Percentiles rank a stretch among this genome's conserved stretches.
phyloP scores from a whole-genome alignment of 2,888 invertebrate genomes.

The Tinea semifulvella region DNA sequence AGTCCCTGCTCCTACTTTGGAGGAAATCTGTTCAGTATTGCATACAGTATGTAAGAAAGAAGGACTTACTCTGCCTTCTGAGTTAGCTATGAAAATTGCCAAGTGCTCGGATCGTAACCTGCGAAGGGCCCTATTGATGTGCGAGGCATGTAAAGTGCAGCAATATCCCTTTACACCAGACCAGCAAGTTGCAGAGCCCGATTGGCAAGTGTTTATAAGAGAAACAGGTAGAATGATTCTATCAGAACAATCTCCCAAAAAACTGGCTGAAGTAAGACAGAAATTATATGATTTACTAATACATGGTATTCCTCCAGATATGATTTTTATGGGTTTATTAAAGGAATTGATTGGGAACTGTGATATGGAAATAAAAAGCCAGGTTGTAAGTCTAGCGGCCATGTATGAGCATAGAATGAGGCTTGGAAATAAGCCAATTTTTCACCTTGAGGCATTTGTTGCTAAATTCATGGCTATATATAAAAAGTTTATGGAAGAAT shows the following conservation, averaged over 20 bases:
- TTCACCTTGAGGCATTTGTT: conserved; percentile 97
- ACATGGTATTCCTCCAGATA: conserved; percentile 92
- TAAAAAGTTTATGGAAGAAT: conserved; percentile 85
- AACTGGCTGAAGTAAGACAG: conserved; percentile 84
- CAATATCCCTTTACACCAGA: conserved; percentile 85
- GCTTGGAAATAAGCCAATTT: conserved; percentile 92
- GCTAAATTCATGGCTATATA: conserved; percentile 96
- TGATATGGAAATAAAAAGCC: conserved; percentile 87
- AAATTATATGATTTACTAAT: conserved; percentile 92
- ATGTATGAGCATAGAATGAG: conserved; percentile 92
- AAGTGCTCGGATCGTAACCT: conserved; percentile 87
- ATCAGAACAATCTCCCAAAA: conserved; percentile 86
- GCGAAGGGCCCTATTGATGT: conserved; percentile 90
- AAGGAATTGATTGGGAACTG: conserved; percentile 88
- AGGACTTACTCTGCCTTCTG: conserved; percentile 77
- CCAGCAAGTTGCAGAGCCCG: conserved; percentile 86
- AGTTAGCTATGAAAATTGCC: conserved; percentile 81
- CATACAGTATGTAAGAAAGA: conserved; percentile 82
- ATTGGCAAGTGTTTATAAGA: conserved; percentile 90
- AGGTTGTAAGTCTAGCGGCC: conserved; percentile 87
- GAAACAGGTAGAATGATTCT: conserved; percentile 89
- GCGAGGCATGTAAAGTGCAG: conserved; percentile 92
- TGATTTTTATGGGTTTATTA: conserved; percentile 89
- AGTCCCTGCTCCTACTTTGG: conserved; percentile 85
- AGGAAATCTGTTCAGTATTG: conserved; percentile 76